A percentile compares a stretch with the other conserved stretches of the same genome.
These are phyloP conservation scores for Rutpela maculata DNA, from an alignment of 2,888 invertebrate genomes.

Conservation along the genomic window DNA sequence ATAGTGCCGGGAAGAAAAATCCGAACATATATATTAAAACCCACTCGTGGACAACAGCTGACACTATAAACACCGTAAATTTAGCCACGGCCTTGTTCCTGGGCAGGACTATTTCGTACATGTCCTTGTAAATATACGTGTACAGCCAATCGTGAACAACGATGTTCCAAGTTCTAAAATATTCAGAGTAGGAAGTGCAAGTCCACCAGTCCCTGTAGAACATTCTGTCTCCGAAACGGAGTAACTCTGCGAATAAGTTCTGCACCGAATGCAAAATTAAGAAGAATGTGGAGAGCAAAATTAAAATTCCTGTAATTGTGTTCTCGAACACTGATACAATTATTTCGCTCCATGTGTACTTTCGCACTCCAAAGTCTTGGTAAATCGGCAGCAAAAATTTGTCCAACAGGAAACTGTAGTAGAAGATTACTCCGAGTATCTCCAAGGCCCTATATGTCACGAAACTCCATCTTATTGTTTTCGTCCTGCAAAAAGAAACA, in stretches of 20 bases:
- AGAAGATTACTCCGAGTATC: slow-evolving; percentile 86
- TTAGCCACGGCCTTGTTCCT: slow-evolving; percentile 76
- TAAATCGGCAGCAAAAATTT: slow-evolving; percentile 84
- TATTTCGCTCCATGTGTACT: slow-evolving; percentile 74
- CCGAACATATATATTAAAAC: slow-evolving; percentile 86
- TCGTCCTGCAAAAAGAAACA: slow-evolving; percentile 77
- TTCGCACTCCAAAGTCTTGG: slow-evolving; percentile 77
- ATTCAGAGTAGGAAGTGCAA: slow-evolving; percentile 85
- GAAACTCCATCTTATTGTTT: slow-evolving; percentile 84
- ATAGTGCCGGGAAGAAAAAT: slow-evolving; percentile 91
- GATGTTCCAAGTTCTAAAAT: slow-evolving; percentile 96
- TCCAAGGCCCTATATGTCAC: slow-evolving; percentile 84
- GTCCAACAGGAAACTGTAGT: slow-evolving; percentile 87
- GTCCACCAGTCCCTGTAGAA: slow-evolving; percentile 98
- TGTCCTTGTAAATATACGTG: slow-evolving; percentile 89
- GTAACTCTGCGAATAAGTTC: slow-evolving; percentile 92
- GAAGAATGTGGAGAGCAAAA: slow-evolving; percentile 80
- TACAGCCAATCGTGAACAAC: slow-evolving; percentile 97
- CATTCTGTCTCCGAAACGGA: slow-evolving; percentile 90
- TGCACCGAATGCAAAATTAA: slow-evolving; percentile 92
- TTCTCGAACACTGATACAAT: slow-evolving; percentile 80
- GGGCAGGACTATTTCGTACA: slow-evolving; percentile 72
- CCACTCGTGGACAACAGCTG: slow-evolving; percentile 93
- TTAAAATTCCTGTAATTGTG: slow-evolving; percentile 84
- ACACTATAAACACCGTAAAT: slow-evolving; percentile 84